Conservation (phyloP, 2,113 vertebrate genomes). For the Proteles cristata region DNA sequence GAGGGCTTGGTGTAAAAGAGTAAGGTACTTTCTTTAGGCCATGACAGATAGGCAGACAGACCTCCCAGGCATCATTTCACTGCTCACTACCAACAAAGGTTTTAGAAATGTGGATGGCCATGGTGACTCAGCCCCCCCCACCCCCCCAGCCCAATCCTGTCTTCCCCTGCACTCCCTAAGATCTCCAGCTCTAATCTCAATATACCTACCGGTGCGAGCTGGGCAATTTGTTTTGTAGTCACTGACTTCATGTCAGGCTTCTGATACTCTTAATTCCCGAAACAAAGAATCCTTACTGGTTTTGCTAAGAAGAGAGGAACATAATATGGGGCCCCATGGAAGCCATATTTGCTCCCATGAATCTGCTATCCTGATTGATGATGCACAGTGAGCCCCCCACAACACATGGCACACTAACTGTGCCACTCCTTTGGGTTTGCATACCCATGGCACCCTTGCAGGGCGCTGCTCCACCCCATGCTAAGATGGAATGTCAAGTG, state of each 20-base stretch:
- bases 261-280: not conserved
- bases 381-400: not conserved
- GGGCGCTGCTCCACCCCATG: not conserved
- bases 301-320: not conserved
- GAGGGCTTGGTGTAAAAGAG: not conserved
- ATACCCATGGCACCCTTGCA: rapidly evolving
- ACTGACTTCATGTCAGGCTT: not conserved
- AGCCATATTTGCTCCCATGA: not conserved
- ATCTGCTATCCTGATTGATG: not conserved
- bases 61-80: not conserved
- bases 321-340: not conserved
- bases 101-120: rapidly evolving
- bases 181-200: not conserved
- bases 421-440: not conserved
- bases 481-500: not conserved
- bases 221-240: not conserved
- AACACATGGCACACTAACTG: rapidly evolving
- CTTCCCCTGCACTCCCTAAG: rapidly evolving
- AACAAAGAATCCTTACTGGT: not conserved
- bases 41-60: not conserved
- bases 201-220: not conserved
- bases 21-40: not conserved
- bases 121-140: too few species aligned
- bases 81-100: not conserved
- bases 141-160: not conserved